Percentiles rank a stretch among this genome's conserved stretches.
Conservation (phyloP, 2,888 invertebrate species). For the Agrypnus murinus region DNA sequence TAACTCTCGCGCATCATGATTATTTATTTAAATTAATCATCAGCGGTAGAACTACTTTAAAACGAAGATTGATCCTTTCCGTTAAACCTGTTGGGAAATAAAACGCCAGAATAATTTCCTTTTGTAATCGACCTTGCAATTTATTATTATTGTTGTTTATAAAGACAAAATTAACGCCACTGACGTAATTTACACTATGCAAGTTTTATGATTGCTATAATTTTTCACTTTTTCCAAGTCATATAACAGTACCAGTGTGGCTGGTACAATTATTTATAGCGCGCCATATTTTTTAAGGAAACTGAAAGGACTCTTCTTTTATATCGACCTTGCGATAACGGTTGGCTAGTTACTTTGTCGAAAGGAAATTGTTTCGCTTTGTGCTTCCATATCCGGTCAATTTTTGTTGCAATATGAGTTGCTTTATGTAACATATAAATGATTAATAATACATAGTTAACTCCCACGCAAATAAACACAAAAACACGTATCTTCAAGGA, state of each 20-base stretch:
- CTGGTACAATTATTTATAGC: too few species aligned
- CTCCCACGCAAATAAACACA: too few species aligned
- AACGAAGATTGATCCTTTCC: slow-evolving; percentile 19
- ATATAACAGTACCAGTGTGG: slow-evolving; percentile 14
- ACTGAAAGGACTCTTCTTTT: slow-evolving; percentile 38
- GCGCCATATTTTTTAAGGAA: slow-evolving; percentile 13
- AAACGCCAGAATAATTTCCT: slow-evolving; percentile 23
- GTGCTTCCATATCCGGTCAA: slow-evolving; percentile 50
- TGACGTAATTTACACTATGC: slow-evolving; percentile 13
- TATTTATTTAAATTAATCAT: too few species aligned
- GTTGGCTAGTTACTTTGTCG: slow-evolving; percentile 56
- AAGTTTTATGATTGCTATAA: neutral
- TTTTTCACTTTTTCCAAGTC: slow-evolving; percentile 3
- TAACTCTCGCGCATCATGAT: neutral
- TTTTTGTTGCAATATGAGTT: slow-evolving; percentile 17
- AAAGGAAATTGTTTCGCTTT: slow-evolving; percentile 60
- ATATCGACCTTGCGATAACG: slow-evolving; percentile 58
- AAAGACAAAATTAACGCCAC: neutral
- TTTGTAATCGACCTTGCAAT: slow-evolving; percentile 26
- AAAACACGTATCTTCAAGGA: too few species aligned
- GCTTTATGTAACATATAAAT: slow-evolving; percentile 11
- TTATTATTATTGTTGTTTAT: neutral
- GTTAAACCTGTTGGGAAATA: slow-evolving; percentile 15
- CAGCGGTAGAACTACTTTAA: neutral
- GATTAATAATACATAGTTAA: neutral